Evolutionary conservation across 2,797 vertebrate genomes (phyloP), one percentile per base, ranked within the genome.

Genomic region (Pitangus sulphuratus): DNA sequence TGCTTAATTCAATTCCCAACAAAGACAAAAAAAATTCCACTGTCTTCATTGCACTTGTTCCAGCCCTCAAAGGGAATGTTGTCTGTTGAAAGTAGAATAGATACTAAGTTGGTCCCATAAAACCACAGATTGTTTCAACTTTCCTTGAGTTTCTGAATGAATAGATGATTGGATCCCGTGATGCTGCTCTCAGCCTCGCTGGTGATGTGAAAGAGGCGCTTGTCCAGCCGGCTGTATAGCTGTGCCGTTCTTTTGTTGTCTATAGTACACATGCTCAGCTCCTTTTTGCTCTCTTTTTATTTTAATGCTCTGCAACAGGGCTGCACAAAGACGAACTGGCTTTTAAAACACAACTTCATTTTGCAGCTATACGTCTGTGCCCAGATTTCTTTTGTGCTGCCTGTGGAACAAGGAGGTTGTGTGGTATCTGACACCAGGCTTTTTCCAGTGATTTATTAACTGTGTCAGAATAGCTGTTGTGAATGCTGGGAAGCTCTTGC

Each of bases 381-480:
- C 84, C 12, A 8, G 75, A 87, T 96, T 95, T 90, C 95, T 95
- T 96, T 97, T 97, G 94, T 97, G 88, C 82, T 81, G 79, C 70
- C 69, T 69, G 47, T 1, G 21, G 87, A 94, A 96, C 94, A 95
- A 96, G 91, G 91, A 81, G 88, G 70, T 97, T 96, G 84, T 95
- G 90, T 96, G 83, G 92, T 96, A 91, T 93, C 94, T 78, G 91
- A 96, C 91, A 93, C 93, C 12, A 12, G 91, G 77, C 89, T 97
- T 97, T 98, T 97, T 96, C 94, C 97, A 93, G 96, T 97, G 96
- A 97, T 97, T 96, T 97, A 97, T 97, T 98, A 96, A 97, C 64
- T 95, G 85, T 97, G 97, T 97, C 97, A 97, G 95, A 95, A 92
- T 84, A 90, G 96, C 96, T 96, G 93, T 94, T 95, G 85, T 93